Evolutionary conservation across 2,888 invertebrate genomes (phyloP).

Genomic region (Stenolophus ochropezus): DNA sequence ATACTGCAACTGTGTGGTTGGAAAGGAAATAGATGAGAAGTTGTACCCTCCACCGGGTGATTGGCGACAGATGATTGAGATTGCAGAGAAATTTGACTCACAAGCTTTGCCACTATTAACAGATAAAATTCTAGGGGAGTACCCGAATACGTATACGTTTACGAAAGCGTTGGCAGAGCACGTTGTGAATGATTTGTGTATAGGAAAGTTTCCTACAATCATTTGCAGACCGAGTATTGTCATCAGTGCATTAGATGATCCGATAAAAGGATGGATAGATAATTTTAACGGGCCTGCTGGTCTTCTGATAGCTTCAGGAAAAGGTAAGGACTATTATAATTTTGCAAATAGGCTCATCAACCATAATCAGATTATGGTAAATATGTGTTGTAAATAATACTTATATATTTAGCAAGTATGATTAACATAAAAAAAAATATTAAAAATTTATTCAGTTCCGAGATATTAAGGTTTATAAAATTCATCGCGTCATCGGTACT

Average conservation of each 20-base stretch:
- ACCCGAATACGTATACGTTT: conserved; percentile 92
- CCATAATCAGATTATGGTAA: too few species aligned
- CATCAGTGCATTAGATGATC: conserved; percentile 35
- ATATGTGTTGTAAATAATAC: too few species aligned
- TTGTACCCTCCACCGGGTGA: conserved; percentile 80
- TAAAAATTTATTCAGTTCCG: too few species aligned
- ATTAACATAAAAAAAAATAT: too few species aligned
- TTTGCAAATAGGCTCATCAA: background rate
- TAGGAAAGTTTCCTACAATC: conserved; percentile 79
- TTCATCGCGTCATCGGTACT: too few species aligned
- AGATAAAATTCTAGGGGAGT: conserved; percentile 74
- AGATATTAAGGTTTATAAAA: too few species aligned
- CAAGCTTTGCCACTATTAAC: conserved; percentile 75
- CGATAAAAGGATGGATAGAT: conserved; percentile 57
- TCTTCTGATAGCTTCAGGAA: conserved; percentile 41
- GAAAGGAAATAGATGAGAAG: conserved; percentile 78
- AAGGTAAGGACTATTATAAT: conserved; percentile 17
- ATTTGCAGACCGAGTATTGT: conserved; percentile 90
- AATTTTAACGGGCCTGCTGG: conserved; percentile 60
- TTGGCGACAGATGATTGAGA: conserved; percentile 79
- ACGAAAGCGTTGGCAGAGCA: conserved; percentile 90
- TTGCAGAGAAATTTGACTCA: conserved; percentile 78
- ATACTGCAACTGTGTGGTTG: conserved; percentile 24
- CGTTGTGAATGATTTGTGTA: conserved; percentile 77
- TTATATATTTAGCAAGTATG: too few species aligned